A percentile compares a stretch with the other conserved stretches of the same genome.
These are phyloP conservation scores for Mantis religiosa DNA, from an alignment of 2,888 invertebrate species.

Conservation along the genomic window DNA sequence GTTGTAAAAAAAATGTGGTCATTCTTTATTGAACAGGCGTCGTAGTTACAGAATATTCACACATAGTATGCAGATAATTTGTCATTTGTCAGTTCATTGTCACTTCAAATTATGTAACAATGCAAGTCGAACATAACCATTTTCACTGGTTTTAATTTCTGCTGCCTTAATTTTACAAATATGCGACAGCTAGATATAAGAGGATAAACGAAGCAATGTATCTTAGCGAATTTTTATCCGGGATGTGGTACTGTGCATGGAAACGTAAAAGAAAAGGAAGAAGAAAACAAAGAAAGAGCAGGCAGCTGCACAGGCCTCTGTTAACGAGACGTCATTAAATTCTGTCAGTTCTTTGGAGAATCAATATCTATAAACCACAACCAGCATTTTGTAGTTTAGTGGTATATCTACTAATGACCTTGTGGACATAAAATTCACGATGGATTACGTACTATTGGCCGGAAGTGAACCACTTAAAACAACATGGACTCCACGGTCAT, in stretches of 20 bases:
- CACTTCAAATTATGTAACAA: no score
- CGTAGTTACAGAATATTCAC: no score
- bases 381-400: background rate
- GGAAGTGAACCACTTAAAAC: no score
- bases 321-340: background rate
- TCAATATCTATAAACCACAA: background rate
- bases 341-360: background rate
- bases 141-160: background rate
- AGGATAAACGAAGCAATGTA: background rate
- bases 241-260: background rate
- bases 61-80: no score
- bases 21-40: no score
- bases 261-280: background rate
- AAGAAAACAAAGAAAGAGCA: background rate
- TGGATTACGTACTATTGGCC: background rate
- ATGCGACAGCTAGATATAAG: background rate
- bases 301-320: background rate
- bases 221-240: background rate
- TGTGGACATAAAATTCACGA: background rate
- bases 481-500: no score
- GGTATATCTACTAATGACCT: background rate
- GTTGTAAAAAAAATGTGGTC: no score
- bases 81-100: no score
- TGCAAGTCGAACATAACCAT: background rate
- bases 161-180: background rate